Conservation (phyloP, 2,113 vertebrate species). For the Crotalus horridus region DNA sequence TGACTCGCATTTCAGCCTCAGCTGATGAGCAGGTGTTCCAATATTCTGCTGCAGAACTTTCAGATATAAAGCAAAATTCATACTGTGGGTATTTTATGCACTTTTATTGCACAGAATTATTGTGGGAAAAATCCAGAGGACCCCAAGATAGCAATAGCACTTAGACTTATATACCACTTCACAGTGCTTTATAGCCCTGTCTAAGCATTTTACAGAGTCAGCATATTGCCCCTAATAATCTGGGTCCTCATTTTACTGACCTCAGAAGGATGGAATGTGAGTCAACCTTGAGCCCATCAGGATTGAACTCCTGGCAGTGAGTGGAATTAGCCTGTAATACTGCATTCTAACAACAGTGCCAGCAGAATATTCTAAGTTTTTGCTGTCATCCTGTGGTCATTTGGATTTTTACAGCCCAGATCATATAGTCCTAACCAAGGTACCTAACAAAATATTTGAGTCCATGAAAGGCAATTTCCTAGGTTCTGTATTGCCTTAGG, state of each 20-base stretch:
- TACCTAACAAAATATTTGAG: neutral
- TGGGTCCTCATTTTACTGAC: neutral
- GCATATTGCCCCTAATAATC: neutral
- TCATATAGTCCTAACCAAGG: neutral
- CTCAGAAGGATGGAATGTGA: neutral
- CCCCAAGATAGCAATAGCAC: neutral
- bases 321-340: neutral
- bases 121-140: neutral
- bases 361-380: neutral
- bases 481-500: neutral
- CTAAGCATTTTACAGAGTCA: too few relatives aligned
- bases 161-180: neutral
- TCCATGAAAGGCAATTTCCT: neutral
- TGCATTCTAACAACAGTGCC: neutral
- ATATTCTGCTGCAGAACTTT: neutral
- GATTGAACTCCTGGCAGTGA: neutral
- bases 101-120: neutral
- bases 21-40: neutral
- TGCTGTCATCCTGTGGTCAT: neutral
- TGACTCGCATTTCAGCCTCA: neutral
- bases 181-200: neutral
- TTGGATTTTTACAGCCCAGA: neutral
- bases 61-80: neutral
- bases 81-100: neutral
- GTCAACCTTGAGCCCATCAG: neutral